These are phyloP conservation scores for Oenanthe oenanthe DNA, from an alignment of 2,113 vertebrate species.

Conservation along the genomic window DNA sequence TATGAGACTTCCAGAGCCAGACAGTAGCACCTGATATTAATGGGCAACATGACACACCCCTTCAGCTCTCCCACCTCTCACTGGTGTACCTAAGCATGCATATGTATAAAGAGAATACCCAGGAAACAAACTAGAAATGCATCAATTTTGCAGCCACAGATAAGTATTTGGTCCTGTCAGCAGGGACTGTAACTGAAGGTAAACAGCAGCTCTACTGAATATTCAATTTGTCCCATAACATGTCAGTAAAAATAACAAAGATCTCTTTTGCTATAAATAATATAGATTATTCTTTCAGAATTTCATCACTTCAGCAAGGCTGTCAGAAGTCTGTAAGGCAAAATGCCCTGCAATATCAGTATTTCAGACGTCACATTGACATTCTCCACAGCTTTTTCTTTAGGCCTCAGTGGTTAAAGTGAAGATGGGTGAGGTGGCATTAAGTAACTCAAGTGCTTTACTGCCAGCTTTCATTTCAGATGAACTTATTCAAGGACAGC, in stretches of 20 bases:
- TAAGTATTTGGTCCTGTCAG: not conserved
- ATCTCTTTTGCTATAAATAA: conserved; percentile 47
- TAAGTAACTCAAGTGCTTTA: not conserved
- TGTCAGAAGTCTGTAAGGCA: not conserved
- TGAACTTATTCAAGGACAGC: not conserved
- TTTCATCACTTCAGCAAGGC: not conserved
- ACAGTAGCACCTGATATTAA: not conserved
- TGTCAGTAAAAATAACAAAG: conserved; percentile 20
- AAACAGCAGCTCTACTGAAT: conserved; percentile 42
- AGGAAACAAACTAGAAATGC: not conserved
- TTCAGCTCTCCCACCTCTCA: not conserved
- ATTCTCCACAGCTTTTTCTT: conserved; percentile 36
- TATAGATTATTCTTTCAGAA: conserved; percentile 40
- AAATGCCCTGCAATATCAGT: not conserved
- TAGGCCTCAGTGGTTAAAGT: conserved; percentile 10
- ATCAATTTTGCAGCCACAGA: not conserved
- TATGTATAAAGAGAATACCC: not conserved
- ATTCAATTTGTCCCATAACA: conserved; percentile 36
- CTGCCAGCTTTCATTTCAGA: not conserved
- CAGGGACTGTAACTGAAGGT: conserved; percentile 33
- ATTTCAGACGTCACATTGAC: conserved; percentile 10
- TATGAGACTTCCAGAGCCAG: not conserved
- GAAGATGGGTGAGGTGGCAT: not conserved
- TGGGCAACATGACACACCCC: no score
- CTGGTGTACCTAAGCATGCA: fast-evolving